These are phyloP conservation scores for Rhadinocentrus ornatus DNA, from an alignment of 2,797 vertebrate species.

Conservation along the genomic window DNA sequence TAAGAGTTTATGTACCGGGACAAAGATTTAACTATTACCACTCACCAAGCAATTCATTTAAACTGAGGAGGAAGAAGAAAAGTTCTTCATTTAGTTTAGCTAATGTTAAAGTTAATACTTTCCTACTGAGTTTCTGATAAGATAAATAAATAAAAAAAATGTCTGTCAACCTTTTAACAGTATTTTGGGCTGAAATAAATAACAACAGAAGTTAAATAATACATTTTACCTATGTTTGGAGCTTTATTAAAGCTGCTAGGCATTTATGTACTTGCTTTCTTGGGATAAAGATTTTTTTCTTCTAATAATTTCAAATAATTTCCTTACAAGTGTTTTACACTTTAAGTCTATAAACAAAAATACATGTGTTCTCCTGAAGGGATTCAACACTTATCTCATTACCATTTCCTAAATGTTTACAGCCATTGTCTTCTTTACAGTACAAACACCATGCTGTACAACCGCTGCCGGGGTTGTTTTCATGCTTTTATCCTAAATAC, in stretches of 20 bases:
- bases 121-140: background rate
- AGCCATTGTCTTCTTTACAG: slow-evolving; percentile 72
- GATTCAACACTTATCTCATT: slow-evolving; percentile 73
- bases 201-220: slow-evolving; percentile 13
- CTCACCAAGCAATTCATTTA: slow-evolving; percentile 67
- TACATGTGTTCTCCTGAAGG: slow-evolving; percentile 63
- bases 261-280: slow-evolving; percentile 45
- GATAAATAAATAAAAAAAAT: slow-evolving; percentile 20
- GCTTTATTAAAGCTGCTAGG: slow-evolving; percentile 36
- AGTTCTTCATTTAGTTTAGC: slow-evolving; percentile 57
- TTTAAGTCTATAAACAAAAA: slow-evolving; percentile 44
- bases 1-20: slow-evolving; percentile 10
- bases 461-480: slow-evolving; percentile 75
- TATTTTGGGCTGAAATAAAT: slow-evolving; percentile 34
- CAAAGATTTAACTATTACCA: slow-evolving; percentile 45
- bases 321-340: slow-evolving; percentile 40
- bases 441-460: slow-evolving; percentile 60
- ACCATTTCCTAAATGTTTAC: slow-evolving; percentile 72
- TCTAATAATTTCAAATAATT: slow-evolving; percentile 30
- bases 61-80: slow-evolving; percentile 75
- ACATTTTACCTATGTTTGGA: slow-evolving; percentile 42
- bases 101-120: slow-evolving; percentile 23
- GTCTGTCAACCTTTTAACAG: slow-evolving; percentile 13
- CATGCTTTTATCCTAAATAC: slow-evolving; percentile 81
- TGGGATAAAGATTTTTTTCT: slow-evolving; percentile 49